These are phyloP conservation scores for Papilio polytes DNA, from an alignment of 1,140 invertebrate species.

Conservation along the genomic window DNA sequence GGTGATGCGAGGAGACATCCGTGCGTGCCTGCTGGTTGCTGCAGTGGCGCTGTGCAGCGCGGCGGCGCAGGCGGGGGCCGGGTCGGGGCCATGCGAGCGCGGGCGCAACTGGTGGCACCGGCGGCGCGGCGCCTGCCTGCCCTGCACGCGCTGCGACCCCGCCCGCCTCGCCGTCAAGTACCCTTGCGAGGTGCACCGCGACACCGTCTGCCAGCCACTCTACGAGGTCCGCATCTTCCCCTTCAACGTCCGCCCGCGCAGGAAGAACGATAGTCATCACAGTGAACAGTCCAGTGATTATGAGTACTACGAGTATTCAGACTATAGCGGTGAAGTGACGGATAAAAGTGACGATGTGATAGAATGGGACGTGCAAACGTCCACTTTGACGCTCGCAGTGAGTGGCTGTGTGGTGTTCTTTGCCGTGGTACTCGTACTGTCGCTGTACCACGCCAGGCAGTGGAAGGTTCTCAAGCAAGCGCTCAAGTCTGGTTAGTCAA, in stretches of 20 bases:
- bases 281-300: conserved; percentile 69
- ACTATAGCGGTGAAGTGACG: conserved; percentile 74
- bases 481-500: conserved; percentile 83
- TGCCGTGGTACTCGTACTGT: conserved; percentile 84
- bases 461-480: conserved; percentile 85
- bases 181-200: conserved; percentile 86
- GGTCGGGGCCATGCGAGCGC: conserved; percentile 77
- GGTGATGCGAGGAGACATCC: conserved; percentile 77
- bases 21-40: conserved; percentile 70
- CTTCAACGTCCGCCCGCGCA: conserved; percentile 65
- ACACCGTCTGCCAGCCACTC: conserved; percentile 86
- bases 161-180: conserved; percentile 84
- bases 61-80: conserved; percentile 56
- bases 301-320: conserved; percentile 70
- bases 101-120: conserved; percentile 85
- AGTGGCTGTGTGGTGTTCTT: conserved; percentile 86
- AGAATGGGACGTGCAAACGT: conserved; percentile 85
- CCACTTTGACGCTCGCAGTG: conserved; percentile 83
- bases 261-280: conserved; percentile 58
- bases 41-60: conserved; percentile 66
- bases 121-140: conserved; percentile 83
- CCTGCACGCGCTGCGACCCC: conserved; percentile 86
- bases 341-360: conserved; percentile 58
- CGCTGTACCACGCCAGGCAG: conserved; percentile 85
- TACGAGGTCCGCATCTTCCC: conserved; percentile 84